phyloP scores from a whole-genome alignment of 1,140 invertebrate genomes.

The Drosophila serrata region DNA sequence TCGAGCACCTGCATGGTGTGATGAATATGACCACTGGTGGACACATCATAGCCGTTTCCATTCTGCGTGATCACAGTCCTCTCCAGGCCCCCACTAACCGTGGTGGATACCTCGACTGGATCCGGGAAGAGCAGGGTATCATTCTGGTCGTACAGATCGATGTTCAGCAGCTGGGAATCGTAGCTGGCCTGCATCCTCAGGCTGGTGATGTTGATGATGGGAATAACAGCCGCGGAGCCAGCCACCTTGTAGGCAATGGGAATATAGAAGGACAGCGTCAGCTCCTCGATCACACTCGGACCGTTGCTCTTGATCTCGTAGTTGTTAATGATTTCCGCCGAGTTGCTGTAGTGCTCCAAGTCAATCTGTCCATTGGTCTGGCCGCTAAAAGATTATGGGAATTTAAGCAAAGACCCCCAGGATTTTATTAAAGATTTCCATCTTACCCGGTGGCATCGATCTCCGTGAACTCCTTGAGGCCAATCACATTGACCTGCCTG shows the following conservation, averaged over 20 bases:
- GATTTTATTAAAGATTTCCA: neutral
- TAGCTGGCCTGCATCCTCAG: constrained; percentile 75
- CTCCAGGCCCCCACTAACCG: constrained; percentile 13
- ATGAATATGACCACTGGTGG: constrained; percentile 61
- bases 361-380: constrained; percentile 68
- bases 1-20: constrained; percentile 41
- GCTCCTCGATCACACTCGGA: constrained; percentile 71
- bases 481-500: constrained; percentile 69
- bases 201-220: constrained; percentile 71
- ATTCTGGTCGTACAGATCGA: constrained; percentile 72
- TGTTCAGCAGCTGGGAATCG: constrained; percentile 63
- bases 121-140: constrained; percentile 70
- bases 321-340: constrained; percentile 68
- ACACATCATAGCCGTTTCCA: constrained; percentile 54
- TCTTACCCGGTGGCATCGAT: constrained; percentile 85
- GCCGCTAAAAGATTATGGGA: constrained; percentile 31
- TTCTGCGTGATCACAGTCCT: constrained; percentile 52
- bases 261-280: constrained; percentile 74
- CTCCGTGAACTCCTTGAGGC: constrained; percentile 84
- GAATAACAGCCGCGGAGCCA: constrained; percentile 52
- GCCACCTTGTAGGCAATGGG: constrained; percentile 75
- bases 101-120: constrained; percentile 53
- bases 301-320: constrained; percentile 83
- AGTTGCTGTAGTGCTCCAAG: constrained; percentile 71
- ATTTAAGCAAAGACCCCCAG: no score